Conservation (phyloP, 2,113 vertebrate genomes). For the Sander vitreus region DNA sequence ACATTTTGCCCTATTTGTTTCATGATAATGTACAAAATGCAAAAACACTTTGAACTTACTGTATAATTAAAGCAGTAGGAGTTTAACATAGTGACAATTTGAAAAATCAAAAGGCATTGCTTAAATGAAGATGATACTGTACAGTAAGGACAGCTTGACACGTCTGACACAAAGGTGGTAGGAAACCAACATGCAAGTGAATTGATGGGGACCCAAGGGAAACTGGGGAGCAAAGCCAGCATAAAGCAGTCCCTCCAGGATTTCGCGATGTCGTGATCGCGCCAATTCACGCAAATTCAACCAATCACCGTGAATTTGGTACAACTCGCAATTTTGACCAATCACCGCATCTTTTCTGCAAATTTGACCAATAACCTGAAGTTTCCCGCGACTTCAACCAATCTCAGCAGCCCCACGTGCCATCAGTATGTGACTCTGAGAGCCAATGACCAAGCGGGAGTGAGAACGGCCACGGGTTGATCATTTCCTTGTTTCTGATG, state of each 20-base stretch:
- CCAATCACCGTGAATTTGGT: too few species aligned
- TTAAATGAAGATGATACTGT: conserved; percentile 43
- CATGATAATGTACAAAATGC: not conserved
- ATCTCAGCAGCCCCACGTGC: too few species aligned
- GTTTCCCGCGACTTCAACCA: too few species aligned
- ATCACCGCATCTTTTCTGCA: too few species aligned
- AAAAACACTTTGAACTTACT: not conserved
- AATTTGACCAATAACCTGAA: too few species aligned
- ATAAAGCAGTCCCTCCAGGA: not conserved
- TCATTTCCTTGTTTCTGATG: too few species aligned
- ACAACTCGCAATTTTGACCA: too few species aligned
- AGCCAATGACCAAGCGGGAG: too few species aligned
- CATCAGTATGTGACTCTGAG: too few species aligned
- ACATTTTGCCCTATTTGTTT: not conserved
- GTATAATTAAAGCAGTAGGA: conserved; percentile 20
- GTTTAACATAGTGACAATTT: conserved; percentile 5
- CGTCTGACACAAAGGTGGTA: conserved; percentile 38
- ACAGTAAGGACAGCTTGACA: conserved; percentile 45
- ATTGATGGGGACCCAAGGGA: conserved; percentile 51
- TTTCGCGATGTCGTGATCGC: too few species aligned
- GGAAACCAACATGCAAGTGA: conserved; percentile 54
- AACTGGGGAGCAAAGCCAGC: conserved; percentile 53
- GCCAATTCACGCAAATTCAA: too few species aligned
- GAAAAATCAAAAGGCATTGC: not conserved
- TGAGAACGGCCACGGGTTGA: too few species aligned